phyloP scores from a whole-genome alignment of 2,113 vertebrate species.

The Corythaeola cristata region DNA sequence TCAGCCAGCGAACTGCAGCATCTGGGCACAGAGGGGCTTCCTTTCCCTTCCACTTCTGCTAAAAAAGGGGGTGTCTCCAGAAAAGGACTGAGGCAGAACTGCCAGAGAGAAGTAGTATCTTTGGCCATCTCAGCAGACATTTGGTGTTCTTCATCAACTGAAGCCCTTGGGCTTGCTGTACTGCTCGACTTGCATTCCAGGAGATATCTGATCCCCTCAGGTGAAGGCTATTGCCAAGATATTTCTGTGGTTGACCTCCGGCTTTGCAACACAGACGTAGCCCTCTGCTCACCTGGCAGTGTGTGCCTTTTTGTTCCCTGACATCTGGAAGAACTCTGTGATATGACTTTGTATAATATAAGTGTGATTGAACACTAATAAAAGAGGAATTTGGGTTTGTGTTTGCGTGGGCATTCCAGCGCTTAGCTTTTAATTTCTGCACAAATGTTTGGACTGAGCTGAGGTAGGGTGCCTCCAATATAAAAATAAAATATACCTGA shows the following conservation, averaged over 20 bases:
- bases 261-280: not conserved
- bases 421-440: not conserved
- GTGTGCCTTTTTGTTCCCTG: not conserved
- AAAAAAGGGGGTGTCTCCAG: not conserved
- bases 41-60: not conserved
- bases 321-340: not conserved
- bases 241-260: slow-evolving; percentile 10
- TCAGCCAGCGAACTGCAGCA: not conserved
- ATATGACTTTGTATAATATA: not conserved
- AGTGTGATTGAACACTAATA: not conserved
- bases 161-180: not conserved
- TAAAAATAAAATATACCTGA: not conserved
- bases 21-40: not conserved
- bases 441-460: not conserved
- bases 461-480: not conserved
- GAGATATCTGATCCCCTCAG: not conserved
- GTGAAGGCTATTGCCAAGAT: not conserved
- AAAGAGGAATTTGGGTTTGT: not conserved
- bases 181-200: not conserved
- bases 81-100: not conserved
- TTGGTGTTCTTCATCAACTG: not conserved
- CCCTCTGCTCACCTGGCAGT: not conserved
- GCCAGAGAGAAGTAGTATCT: not conserved
- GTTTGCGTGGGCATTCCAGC: not conserved
- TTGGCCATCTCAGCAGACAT: not conserved